A percentile compares a stretch with the other conserved stretches of the same genome.
Conservation (phyloP, 2,888 invertebrate species). For the Megamerina dolium region DNA sequence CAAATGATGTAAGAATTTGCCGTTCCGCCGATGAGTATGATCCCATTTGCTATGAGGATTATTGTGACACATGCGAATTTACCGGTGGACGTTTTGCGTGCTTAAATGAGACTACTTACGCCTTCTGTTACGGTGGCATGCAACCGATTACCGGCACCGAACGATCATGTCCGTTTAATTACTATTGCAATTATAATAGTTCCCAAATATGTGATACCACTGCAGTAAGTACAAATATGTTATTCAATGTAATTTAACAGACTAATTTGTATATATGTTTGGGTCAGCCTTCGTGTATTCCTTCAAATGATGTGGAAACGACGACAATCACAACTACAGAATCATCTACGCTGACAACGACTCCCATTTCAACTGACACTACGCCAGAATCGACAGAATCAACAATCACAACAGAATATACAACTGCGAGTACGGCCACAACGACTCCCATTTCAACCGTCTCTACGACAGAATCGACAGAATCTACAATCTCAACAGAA, state of each 20-base stretch:
- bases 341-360: no score
- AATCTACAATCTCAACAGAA: background rate
- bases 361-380: background rate
- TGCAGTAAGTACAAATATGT: background rate
- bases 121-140: conserved; percentile 22
- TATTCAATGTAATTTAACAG: background rate
- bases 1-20: conserved; percentile 20
- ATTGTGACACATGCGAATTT: conserved; percentile 20
- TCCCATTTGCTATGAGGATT: conserved; percentile 19
- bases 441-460: background rate
- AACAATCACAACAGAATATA: background rate
- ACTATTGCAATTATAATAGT: conserved; percentile 22
- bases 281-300: no score
- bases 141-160: conserved; percentile 8
- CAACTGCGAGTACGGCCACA: background rate
- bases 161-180: conserved; percentile 20
- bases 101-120: conserved; percentile 21
- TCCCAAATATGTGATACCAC: conserved; percentile 22
- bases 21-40: conserved; percentile 9
- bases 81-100: conserved; percentile 21
- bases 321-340: no score
- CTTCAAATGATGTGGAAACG: no score
- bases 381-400: conserved; percentile 4
- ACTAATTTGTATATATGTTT: no score
- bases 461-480: background rate